Evolutionary conservation across 1,140 invertebrate species (phyloP).

Genomic region (Araneus ventricosus): DNA sequence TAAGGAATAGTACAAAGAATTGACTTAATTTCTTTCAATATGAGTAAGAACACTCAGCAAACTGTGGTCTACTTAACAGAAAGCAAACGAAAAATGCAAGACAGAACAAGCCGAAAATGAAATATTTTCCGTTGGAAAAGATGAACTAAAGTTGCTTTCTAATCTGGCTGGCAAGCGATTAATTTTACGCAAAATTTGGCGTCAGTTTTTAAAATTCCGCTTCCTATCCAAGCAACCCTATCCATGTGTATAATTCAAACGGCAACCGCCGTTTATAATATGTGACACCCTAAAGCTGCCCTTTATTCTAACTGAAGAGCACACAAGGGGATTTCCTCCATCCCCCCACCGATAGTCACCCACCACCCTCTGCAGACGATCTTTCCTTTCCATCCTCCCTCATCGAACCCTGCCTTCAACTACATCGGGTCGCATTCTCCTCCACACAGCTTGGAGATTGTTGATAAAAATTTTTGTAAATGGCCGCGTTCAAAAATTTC

Average conservation of each 20-base stretch:
- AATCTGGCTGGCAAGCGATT: not conserved
- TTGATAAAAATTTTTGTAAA: constrained; percentile 76
- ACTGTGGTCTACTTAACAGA: not conserved
- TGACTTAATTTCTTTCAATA: too few relatives aligned
- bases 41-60: not conserved
- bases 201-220: constrained; percentile 51
- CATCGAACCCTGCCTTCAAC: constrained; percentile 31
- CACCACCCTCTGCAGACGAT: constrained; percentile 32
- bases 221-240: constrained; percentile 52
- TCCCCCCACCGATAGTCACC: not conserved
- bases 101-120: not conserved
- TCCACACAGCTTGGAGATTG: constrained; percentile 68
- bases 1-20: too few relatives aligned
- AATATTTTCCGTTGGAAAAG: not conserved
- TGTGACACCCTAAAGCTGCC: constrained; percentile 71
- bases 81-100: not conserved
- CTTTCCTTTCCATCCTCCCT: constrained; percentile 22
- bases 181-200: constrained; percentile 20
- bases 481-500: constrained; percentile 74
- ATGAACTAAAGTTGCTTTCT: not conserved
- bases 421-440: constrained; percentile 53
- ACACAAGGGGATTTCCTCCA: constrained; percentile 55
- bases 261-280: constrained; percentile 63
- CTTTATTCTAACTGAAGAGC: constrained; percentile 69
- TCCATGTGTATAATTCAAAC: constrained; percentile 52